Evolutionary conservation across 30 jellyfish, hydroid and myxozoan species (phyloP).

Genomic region (Clytia hemisphaerica): DNA sequence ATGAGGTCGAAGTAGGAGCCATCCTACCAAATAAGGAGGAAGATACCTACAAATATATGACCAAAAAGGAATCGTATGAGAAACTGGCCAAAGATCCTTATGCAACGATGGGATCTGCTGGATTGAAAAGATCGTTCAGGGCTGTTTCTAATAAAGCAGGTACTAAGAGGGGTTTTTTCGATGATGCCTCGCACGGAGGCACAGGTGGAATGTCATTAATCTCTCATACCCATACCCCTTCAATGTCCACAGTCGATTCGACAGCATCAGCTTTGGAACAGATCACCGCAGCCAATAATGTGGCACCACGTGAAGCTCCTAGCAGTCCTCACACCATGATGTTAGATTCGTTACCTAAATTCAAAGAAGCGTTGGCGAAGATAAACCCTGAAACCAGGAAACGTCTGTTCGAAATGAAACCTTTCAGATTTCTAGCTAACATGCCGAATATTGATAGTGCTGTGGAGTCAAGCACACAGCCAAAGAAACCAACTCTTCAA

Average conservation of each 20-base stretch:
- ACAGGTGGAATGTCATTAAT: no score
- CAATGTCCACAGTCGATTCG: no score
- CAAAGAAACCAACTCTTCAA: neutral
- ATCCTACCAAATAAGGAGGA: neutral
- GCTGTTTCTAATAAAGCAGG: no score
- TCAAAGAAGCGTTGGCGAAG: slow-evolving; percentile 35
- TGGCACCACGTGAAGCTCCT: no score
- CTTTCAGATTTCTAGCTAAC: slow-evolving; percentile 22
- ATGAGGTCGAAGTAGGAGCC: neutral
- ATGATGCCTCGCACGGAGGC: no score
- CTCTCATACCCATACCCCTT: no score
- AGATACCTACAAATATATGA: neutral
- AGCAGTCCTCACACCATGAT: no score
- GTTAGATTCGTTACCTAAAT: slow-evolving; percentile 25
- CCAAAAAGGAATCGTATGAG: slow-evolving; percentile 6
- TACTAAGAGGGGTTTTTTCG: no score
- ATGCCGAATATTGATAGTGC: neutral
- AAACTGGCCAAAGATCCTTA: slow-evolving; percentile 29
- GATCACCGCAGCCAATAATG: no score
- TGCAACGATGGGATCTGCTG: slow-evolving; percentile 33
- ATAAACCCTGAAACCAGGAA: slow-evolving; percentile 24
- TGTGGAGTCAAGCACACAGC: neutral
- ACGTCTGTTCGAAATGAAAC: slow-evolving; percentile 14
- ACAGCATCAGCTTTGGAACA: no score
- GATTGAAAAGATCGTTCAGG: no score